These are phyloP conservation scores for Lamproptera curius DNA, from an alignment of 2,888 invertebrate species.

Conservation along the genomic window DNA sequence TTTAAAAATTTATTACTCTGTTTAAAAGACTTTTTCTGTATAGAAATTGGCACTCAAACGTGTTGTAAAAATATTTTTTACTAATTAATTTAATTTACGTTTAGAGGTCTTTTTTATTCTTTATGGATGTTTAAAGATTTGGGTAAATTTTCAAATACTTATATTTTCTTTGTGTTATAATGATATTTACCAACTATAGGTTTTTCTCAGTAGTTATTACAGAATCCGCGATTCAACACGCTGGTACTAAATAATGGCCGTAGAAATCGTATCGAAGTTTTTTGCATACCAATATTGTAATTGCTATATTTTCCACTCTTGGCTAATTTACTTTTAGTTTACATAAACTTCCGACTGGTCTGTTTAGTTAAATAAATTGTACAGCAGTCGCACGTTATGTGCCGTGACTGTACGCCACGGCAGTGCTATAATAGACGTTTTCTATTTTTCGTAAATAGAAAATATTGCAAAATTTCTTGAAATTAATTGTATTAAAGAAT, in stretches of 20 bases:
- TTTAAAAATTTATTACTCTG: background rate
- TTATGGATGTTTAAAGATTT: background rate
- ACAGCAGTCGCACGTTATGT: too few relatives aligned
- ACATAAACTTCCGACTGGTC: background rate
- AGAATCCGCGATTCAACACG: conserved; percentile 16
- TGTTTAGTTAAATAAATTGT: background rate
- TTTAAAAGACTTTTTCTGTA: background rate
- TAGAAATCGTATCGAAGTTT: background rate
- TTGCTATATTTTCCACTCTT: conserved; percentile 6
- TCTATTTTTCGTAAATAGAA: too few relatives aligned
- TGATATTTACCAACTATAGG: conserved; percentile 1
- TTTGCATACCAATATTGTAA: conserved; percentile 5
- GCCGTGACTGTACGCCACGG: too few relatives aligned
- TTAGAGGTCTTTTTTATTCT: background rate
- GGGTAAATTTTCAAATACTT: background rate
- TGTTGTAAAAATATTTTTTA: background rate
- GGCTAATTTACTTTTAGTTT: conserved; percentile 6
- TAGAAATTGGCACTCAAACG: background rate
- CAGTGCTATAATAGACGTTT: too few relatives aligned
- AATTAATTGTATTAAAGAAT: too few relatives aligned
- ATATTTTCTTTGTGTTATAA: background rate
- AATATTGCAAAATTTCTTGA: too few relatives aligned
- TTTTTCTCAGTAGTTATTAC: conserved; percentile 9
- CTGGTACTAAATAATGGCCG: conserved; percentile 17
- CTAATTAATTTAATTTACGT: background rate